A percentile compares a stretch with the other conserved stretches of the same genome.
These are phyloP conservation scores for Falco berigora DNA, from an alignment of 2,797 vertebrate genomes.

Conservation along the genomic window DNA sequence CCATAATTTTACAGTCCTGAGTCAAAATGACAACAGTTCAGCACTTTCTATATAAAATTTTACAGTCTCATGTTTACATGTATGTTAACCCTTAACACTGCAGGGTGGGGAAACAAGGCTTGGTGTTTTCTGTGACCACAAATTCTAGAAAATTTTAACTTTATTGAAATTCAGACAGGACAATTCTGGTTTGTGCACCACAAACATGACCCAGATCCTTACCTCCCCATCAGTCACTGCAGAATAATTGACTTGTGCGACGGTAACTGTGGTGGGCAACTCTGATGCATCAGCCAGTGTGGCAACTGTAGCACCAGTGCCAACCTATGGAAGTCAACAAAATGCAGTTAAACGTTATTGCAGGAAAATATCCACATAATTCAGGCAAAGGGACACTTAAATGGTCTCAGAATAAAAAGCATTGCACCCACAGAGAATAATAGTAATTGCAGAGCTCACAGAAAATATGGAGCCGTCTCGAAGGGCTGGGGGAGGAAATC, in stretches of 20 bases:
- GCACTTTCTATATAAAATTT: neutral
- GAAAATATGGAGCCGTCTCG: accelerated
- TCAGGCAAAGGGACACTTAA: neutral
- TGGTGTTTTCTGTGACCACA: neutral
- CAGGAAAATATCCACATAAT: neutral
- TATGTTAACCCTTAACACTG: neutral
- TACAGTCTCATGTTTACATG: accelerated
- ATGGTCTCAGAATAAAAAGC: neutral
- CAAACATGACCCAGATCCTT: neutral
- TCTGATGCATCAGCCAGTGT: conserved; percentile 95
- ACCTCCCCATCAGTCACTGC: conserved; percentile 94
- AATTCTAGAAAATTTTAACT: neutral
- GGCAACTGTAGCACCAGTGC: conserved; percentile 94
- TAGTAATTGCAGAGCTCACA: neutral
- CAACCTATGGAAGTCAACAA: conserved; percentile 76
- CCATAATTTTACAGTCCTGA: no score
- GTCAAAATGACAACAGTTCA: neutral
- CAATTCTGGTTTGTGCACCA: no score
- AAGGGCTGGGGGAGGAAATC: neutral
- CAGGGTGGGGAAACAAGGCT: neutral
- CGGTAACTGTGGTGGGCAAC: conserved; percentile 91
- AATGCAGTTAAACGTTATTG: neutral
- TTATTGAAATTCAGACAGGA: neutral
- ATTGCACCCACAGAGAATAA: neutral
- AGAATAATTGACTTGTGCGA: conserved; percentile 96